phyloP scores from a whole-genome alignment of 2,888 invertebrate genomes.

The Leptarthrus brevirostris region DNA sequence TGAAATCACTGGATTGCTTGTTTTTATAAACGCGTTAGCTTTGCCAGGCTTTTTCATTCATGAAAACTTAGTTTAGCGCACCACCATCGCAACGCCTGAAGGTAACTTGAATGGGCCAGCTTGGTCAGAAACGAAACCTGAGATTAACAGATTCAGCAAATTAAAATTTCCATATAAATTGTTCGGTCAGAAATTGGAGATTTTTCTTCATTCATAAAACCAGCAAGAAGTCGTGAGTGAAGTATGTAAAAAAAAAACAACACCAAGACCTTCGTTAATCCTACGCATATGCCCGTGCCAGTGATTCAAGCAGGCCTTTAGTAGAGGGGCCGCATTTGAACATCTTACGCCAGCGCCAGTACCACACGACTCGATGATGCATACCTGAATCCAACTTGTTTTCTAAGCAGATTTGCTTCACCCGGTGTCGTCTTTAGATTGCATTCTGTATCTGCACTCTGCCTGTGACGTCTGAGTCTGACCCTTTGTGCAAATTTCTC shows the following conservation, averaged over 20 bases:
- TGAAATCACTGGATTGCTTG: constrained; percentile 17
- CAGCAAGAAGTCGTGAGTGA: not conserved
- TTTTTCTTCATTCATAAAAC: constrained; percentile 45
- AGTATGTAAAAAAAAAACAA: not conserved
- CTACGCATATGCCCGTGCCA: constrained; percentile 42
- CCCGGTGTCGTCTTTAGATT: not conserved
- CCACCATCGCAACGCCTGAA: not conserved
- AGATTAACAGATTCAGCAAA: constrained; percentile 41
- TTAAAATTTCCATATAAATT: constrained; percentile 43
- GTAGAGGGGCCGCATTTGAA: constrained; percentile 11
- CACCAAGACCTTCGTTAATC: constrained; percentile 15
- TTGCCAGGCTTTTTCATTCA: constrained; percentile 42
- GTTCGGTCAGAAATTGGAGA: constrained; percentile 41
- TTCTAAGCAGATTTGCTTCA: not conserved
- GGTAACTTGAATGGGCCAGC: not conserved
- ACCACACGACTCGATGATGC: not conserved
- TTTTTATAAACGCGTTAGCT: constrained; percentile 8
- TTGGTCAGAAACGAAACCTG: not conserved
- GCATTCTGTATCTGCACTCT: not conserved
- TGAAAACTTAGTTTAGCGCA: constrained; percentile 18
- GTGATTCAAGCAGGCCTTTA: not conserved
- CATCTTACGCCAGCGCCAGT: not conserved
- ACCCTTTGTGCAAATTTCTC: not conserved
- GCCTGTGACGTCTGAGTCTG: not conserved
- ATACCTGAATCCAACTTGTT: not conserved